phyloP scores from a whole-genome alignment of 2,888 invertebrate species.

The Amphimallon solstitiale region DNA sequence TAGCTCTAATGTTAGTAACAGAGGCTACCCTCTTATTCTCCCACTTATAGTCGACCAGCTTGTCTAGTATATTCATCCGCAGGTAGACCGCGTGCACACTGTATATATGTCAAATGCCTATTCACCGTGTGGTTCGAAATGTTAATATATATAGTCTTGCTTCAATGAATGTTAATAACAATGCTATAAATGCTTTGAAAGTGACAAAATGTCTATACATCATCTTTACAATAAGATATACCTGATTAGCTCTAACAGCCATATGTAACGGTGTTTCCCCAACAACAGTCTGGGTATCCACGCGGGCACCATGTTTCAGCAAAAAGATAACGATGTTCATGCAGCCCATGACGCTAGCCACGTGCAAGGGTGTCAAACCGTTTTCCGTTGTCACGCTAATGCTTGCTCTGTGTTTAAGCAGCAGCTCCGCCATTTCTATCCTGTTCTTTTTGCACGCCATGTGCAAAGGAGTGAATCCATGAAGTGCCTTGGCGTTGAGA shows the following conservation, averaged over 20 bases:
- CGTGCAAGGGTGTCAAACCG: slow-evolving; percentile 96
- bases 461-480: slow-evolving; percentile 97
- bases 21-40: no score
- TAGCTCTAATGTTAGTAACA: no score
- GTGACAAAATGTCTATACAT: no score
- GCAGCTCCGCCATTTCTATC: slow-evolving; percentile 93
- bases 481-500: slow-evolving; percentile 94
- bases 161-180: no score
- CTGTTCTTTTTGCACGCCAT: slow-evolving; percentile 99
- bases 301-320: slow-evolving; percentile 91
- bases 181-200: no score
- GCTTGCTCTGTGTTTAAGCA: slow-evolving; percentile 94
- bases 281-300: slow-evolving; percentile 93
- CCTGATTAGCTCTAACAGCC: slow-evolving; percentile 95
- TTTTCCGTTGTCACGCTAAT: slow-evolving; percentile 78
- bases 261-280: slow-evolving; percentile 97
- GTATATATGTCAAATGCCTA: no score
- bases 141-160: no score
- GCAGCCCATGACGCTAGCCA: slow-evolving; percentile 99
- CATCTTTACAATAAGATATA: slow-evolving; percentile 40
- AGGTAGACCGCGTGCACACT: no score
- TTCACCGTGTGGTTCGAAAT: no score
- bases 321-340: slow-evolving; percentile 98
- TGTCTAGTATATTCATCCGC: no score
- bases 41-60: no score